These are phyloP conservation scores for Acrossocheilus fasciatus DNA, from an alignment of 2,797 vertebrate genomes.

Conservation along the genomic window DNA sequence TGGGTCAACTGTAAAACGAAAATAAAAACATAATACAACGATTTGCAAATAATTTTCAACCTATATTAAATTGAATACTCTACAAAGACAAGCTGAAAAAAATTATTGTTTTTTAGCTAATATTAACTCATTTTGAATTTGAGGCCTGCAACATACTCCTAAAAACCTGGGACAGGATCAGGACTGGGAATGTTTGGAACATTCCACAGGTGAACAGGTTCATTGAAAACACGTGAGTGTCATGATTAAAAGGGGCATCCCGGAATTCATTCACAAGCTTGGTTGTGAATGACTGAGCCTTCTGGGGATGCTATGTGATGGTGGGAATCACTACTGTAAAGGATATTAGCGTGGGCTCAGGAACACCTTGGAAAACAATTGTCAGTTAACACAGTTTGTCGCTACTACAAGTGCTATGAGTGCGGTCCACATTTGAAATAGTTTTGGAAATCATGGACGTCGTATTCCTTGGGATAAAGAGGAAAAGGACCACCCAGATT, in stretches of 20 bases:
- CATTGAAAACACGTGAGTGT: background rate
- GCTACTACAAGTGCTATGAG: too few species aligned
- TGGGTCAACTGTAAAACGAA: background rate
- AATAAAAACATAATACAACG: background rate
- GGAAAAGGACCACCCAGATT: background rate
- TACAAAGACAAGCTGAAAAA: background rate
- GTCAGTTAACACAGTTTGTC: too few species aligned
- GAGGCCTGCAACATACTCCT: background rate
- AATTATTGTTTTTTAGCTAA: too few species aligned
- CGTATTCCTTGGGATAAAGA: background rate
- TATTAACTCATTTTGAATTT: background rate
- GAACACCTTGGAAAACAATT: constrained; percentile 3
- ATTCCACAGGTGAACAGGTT: background rate
- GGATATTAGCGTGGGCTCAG: background rate
- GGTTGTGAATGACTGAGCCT: background rate
- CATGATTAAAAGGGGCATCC: background rate
- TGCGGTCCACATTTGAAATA: too few species aligned
- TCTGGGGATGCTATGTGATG: background rate
- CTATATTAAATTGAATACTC: background rate
- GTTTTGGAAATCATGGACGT: background rate
- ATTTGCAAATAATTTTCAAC: background rate
- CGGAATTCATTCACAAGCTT: background rate
- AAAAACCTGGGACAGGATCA: background rate
- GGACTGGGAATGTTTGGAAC: background rate
- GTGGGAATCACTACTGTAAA: background rate